These are phyloP conservation scores for Etheostoma perlongum DNA, from an alignment of 2,797 vertebrate species.

Conservation along the genomic window DNA sequence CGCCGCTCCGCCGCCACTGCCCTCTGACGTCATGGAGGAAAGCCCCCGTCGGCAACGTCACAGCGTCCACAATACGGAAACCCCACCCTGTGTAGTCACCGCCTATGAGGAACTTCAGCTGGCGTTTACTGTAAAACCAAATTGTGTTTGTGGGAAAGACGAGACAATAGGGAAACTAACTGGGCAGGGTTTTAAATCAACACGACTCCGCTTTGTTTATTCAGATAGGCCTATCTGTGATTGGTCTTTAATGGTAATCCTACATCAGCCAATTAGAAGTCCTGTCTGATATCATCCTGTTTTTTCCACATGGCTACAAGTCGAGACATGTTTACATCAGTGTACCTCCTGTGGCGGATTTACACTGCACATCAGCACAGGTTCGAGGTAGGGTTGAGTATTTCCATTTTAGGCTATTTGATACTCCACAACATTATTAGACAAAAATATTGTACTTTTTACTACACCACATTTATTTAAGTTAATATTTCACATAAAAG, in stretches of 20 bases:
- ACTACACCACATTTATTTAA: too few relatives aligned
- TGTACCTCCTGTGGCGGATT: too few relatives aligned
- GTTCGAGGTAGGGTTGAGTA: too few relatives aligned
- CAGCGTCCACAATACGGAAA: conserved; percentile 46
- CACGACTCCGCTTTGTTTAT: not conserved
- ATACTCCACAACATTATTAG: too few relatives aligned
- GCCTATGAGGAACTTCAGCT: not conserved
- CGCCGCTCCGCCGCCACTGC: not conserved
- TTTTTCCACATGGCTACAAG: not conserved
- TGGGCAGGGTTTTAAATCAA: not conserved
- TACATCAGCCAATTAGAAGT: not conserved
- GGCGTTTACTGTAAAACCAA: conserved; percentile 13
- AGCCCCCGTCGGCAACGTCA: conserved; percentile 78
- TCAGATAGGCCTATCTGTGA: not conserved
- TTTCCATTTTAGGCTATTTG: too few relatives aligned
- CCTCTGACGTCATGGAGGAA: conserved; percentile 83
- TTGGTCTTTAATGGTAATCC: not conserved
- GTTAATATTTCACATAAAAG: too few relatives aligned
- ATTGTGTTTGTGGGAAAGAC: not conserved
- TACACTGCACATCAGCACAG: too few relatives aligned
- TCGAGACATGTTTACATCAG: not conserved
- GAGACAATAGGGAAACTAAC: not conserved
- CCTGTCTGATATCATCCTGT: conserved; percentile 4
- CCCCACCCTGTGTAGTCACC: conserved; percentile 70
- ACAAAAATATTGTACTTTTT: too few relatives aligned